Percentiles rank a stretch among this genome's conserved stretches.
These are phyloP conservation scores for Drosophila albomicans DNA, from an alignment of 1,140 invertebrate genomes.

Conservation along the genomic window DNA sequence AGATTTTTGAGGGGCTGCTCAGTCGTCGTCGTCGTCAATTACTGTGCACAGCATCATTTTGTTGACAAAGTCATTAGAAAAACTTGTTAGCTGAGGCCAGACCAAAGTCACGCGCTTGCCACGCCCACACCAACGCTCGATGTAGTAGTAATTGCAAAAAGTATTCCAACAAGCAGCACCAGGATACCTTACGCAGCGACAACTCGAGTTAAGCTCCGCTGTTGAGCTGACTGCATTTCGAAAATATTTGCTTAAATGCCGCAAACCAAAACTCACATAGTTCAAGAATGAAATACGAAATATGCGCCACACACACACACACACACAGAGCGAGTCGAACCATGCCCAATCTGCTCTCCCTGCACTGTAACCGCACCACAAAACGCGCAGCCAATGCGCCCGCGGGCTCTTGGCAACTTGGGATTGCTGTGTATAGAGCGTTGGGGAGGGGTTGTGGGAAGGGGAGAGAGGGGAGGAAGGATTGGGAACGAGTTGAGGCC, in stretches of 20 bases:
- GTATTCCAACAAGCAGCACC: constrained; percentile 16
- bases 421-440: constrained; percentile 20
- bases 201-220: neutral
- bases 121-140: constrained; percentile 23
- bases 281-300: constrained; percentile 73
- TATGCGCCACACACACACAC: constrained; percentile 40
- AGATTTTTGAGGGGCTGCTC: neutral
- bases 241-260: constrained; percentile 83
- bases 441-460: neutral
- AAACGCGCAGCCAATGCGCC: constrained; percentile 77
- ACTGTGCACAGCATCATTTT: constrained; percentile 25
- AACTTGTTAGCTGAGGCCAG: constrained; percentile 56
- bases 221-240: constrained; percentile 61
- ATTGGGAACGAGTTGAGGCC: constrained; percentile 33
- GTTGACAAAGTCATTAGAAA: constrained; percentile 64
- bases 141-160: constrained; percentile 62
- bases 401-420: constrained; percentile 62
- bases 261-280: constrained; percentile 80
- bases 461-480: constrained; percentile 1
- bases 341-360: neutral
- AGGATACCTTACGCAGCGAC: constrained; percentile 23
- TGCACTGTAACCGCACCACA: constrained; percentile 59
- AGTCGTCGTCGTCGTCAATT: constrained; percentile 23
- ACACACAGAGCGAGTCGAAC: constrained; percentile 13
- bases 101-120: constrained; percentile 70